A percentile compares a stretch with the other conserved stretches of the same genome.
Conservation (phyloP, 1,140 invertebrate genomes). For the Drosophila jambulina region DNA sequence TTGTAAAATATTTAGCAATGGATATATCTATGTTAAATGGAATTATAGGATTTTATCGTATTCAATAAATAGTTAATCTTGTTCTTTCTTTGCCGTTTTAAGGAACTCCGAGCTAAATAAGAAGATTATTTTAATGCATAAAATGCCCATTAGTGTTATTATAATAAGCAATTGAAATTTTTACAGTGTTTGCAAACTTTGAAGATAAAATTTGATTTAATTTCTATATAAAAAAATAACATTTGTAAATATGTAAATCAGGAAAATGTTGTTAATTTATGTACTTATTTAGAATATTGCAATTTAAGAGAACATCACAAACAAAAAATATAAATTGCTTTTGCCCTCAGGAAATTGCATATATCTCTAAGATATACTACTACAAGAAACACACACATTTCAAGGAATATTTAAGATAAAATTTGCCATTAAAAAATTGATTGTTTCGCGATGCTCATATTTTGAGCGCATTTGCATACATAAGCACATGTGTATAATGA, state of each 20-base stretch:
- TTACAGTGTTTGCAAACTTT: no score
- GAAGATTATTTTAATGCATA: no score
- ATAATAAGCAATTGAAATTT: no score
- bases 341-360: background rate
- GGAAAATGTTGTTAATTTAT: no score
- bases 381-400: background rate
- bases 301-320: no score
- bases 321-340: no score
- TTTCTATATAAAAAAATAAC: background rate
- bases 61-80: no score
- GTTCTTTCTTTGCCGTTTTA: no score
- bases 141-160: no score
- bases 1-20: background rate
- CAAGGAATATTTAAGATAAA: background rate
- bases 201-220: background rate
- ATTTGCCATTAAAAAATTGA: background rate
- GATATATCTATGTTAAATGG: background rate
- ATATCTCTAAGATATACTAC: background rate
- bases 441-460: constrained; percentile 4
- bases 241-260: no score
- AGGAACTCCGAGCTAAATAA: no score
- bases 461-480: background rate
- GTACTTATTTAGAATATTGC: background rate
- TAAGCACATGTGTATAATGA: constrained; percentile 2
- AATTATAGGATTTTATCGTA: background rate